Evolutionary conservation across 1,140 invertebrate species (phyloP).

Genomic region (Drosophila funebris): DNA sequence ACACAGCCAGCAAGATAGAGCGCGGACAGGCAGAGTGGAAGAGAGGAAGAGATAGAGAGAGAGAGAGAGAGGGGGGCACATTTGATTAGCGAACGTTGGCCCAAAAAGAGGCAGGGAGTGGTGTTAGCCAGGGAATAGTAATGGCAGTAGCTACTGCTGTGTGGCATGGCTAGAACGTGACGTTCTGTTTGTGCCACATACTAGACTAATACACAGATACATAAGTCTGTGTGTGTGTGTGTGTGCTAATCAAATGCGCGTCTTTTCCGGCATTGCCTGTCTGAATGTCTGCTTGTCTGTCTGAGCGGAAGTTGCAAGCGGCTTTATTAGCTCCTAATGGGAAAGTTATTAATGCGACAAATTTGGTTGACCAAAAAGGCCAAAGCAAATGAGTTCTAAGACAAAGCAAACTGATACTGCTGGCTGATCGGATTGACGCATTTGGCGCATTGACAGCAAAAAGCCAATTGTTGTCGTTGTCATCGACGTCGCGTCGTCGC

Average conservation of each 20-base stretch:
- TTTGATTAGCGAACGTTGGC: conserved; percentile 52
- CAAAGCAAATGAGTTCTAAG: conserved; percentile 29
- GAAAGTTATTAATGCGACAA: conserved; percentile 72
- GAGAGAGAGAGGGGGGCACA: conserved; percentile 1
- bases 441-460: conserved; percentile 51
- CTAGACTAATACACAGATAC: neutral
- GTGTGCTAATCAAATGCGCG: conserved; percentile 70
- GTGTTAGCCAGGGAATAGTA: conserved; percentile 9
- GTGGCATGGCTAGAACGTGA: conserved; percentile 68
- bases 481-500: conserved; percentile 26
- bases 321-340: conserved; percentile 79
- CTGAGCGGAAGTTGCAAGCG: conserved; percentile 67
- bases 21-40: too few relatives aligned
- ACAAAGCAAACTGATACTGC: conserved; percentile 12
- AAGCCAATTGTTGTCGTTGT: conserved; percentile 72
- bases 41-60: neutral
- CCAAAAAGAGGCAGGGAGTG: conserved; percentile 32
- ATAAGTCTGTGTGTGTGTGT: neutral
- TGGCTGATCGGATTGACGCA: conserved; percentile 39
- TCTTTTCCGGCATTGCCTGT: conserved; percentile 44
- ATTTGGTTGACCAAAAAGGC: conserved; percentile 16
- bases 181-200: conserved; percentile 65
- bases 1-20: conserved; percentile 34
- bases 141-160: conserved; percentile 9
- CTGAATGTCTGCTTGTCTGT: neutral